Base-by-base conservation (phyloP, 1,140 invertebrate genomes). In the Leptopilina boulardi region DNA sequence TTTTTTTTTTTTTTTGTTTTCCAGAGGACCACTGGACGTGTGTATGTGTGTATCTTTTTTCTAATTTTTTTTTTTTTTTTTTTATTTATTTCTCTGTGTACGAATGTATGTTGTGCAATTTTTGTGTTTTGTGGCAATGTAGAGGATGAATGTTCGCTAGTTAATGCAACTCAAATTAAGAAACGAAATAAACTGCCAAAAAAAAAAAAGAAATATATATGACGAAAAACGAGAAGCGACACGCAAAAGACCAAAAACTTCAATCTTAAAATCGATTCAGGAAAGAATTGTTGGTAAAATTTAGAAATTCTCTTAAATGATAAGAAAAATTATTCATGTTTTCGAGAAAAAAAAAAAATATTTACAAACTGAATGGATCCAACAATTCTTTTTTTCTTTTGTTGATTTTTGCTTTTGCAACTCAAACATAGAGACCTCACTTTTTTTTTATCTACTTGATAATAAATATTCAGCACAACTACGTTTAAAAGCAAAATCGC, bases 1-100 rank as follows among this genome's bases (percentile, higher is more conserved):
- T 88, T 83, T 85, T 38, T 8, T n/a, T n/a, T n/a, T n/a, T 42
- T 42, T 42, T 42, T 42, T 13, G 34, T 38, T 88, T 90, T 87
- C 79, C 82, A 84, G 85, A 83, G 84, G 86, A 82, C 83, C 81
- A 86, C 83, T 87, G 84, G 76, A 56, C 71, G 38, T 75, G 70
- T 42, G 66, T 80, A 18, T 82, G 77, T 72, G 47, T 42, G 34
- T 77, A 34, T 81, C 42, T 80, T 51, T 78, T 26, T 79, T 78
- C 0, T 41, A 5, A 13, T 42, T 42, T 42, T 42, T 11, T 2
- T 42, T 42, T 51, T 15, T 15, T 21, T 3, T 70, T 71, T 74
- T 77, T 19, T 34, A 38, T 73, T n/a, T 70, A 30, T 42, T 72
- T 38, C 76, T 72, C 18, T 75, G 75, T 83, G 44, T 77, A 42